A percentile compares a stretch with the other conserved stretches of the same genome.
Conservation (phyloP, 2,113 vertebrate genomes). For the Porphyrio hochstetteri region DNA sequence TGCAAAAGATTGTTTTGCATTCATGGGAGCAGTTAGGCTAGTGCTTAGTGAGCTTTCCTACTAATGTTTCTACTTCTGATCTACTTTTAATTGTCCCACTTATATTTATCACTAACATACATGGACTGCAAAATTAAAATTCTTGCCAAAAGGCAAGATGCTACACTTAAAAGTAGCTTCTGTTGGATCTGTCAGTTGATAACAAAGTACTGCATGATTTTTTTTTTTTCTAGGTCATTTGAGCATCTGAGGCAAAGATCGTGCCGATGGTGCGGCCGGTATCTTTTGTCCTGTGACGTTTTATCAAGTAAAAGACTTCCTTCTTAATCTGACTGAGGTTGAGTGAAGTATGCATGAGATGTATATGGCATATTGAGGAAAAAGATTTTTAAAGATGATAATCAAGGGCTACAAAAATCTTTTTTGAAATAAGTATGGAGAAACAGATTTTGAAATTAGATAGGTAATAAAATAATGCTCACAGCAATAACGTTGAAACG, state of each 20-base stretch:
- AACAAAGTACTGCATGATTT: neutral
- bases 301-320: neutral
- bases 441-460: neutral
- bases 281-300: neutral
- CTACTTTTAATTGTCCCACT: neutral
- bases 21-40: neutral
- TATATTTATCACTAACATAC: neutral
- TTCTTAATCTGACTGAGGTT: neutral
- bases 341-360: neutral
- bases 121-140: neutral
- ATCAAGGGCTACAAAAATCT: neutral
- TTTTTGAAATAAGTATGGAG: neutral
- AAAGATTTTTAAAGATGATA: neutral
- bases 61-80: neutral
- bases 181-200: constrained; percentile 16
- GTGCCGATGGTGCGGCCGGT: neutral
- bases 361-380: neutral
- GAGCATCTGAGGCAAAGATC: neutral
- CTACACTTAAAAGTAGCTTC: neutral
- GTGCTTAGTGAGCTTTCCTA: neutral
- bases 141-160: constrained; percentile 27
- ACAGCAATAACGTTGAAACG: neutral
- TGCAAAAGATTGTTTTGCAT: neutral
- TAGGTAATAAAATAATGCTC: constrained; percentile 4
- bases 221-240: constrained; percentile 42